A percentile compares a stretch with the other conserved stretches of the same genome.
These are phyloP conservation scores for Lordiphosa mommai DNA, from an alignment of 1,140 invertebrate species.

Conservation along the genomic window DNA sequence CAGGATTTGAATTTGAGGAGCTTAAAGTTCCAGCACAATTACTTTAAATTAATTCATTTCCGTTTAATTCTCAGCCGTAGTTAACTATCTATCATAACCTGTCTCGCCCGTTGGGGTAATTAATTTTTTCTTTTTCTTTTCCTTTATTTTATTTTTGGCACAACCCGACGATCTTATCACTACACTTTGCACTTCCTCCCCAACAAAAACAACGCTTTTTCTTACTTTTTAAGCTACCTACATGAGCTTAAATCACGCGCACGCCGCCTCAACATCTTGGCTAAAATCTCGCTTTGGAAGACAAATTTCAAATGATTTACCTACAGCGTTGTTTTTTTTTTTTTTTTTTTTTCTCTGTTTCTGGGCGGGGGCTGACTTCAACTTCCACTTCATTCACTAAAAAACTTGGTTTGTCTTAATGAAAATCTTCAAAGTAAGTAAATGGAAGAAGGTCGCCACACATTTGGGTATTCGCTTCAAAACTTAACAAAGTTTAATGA, in stretches of 20 bases:
- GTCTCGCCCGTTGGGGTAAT: conserved; percentile 26
- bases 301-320: conserved; percentile 56
- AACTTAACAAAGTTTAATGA: conserved; percentile 33
- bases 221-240: conserved; percentile 33
- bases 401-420: conserved; percentile 40
- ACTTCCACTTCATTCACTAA: conserved; percentile 44
- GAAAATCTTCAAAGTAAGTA: conserved; percentile 31
- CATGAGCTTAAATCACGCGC: conserved; percentile 54
- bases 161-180: conserved; percentile 40
- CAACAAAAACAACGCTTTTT: conserved; percentile 27
- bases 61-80: background rate
- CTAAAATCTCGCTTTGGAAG: conserved; percentile 28
- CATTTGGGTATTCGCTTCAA: conserved; percentile 9
- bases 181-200: conserved; percentile 50
- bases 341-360: conserved; percentile 1
- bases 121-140: conserved; percentile 30
- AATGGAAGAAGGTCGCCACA: conserved; percentile 38
- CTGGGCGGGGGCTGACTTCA: conserved; percentile 14
- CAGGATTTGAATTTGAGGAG: conserved; percentile 23
- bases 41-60: background rate
- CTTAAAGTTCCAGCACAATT: conserved; percentile 4
- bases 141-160: conserved; percentile 37
- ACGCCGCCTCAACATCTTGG: conserved; percentile 48
- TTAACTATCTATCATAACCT: conserved; percentile 35
- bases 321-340: conserved; percentile 40